These are phyloP conservation scores for Diplogasteroides magnus DNA, from an alignment of 1,140 invertebrate genomes.

Conservation along the genomic window DNA sequence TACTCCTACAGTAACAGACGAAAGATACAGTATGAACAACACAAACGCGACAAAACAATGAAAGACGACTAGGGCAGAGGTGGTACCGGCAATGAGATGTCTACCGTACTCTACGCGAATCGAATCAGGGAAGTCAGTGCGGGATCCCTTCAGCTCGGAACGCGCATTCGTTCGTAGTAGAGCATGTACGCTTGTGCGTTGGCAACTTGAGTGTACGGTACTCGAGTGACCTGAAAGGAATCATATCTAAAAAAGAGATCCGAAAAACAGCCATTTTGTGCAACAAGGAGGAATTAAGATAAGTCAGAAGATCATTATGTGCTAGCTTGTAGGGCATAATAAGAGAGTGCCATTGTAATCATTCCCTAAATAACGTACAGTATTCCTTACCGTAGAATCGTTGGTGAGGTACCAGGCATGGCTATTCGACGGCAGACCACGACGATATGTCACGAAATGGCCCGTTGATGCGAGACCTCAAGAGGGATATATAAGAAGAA, in stretches of 20 bases:
- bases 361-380: not conserved
- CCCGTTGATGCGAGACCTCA: conserved; percentile 18
- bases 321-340: not conserved
- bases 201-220: conserved; percentile 17
- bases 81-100: too few species aligned
- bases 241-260: not conserved
- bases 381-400: conserved; percentile 11
- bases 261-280: not conserved
- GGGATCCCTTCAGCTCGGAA: conserved; percentile 14
- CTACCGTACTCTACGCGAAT: too few species aligned
- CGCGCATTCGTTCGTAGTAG: conserved; percentile 25
- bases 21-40: too few species aligned
- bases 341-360: not conserved
- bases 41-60: too few species aligned
- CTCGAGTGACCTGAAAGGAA: conserved; percentile 22
- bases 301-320: not conserved
- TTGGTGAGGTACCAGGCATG: conserved; percentile 22
- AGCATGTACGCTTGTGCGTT: conserved; percentile 24
- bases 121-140: not conserved
- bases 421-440: conserved; percentile 6
- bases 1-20: too few species aligned
- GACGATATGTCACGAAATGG: conserved; percentile 24
- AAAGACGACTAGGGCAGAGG: too few species aligned
- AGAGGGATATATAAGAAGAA: too few species aligned
- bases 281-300: not conserved